Evolutionary conservation across 2,113 vertebrate species (phyloP).

Genomic region (Acrocephalus arundinaceus): DNA sequence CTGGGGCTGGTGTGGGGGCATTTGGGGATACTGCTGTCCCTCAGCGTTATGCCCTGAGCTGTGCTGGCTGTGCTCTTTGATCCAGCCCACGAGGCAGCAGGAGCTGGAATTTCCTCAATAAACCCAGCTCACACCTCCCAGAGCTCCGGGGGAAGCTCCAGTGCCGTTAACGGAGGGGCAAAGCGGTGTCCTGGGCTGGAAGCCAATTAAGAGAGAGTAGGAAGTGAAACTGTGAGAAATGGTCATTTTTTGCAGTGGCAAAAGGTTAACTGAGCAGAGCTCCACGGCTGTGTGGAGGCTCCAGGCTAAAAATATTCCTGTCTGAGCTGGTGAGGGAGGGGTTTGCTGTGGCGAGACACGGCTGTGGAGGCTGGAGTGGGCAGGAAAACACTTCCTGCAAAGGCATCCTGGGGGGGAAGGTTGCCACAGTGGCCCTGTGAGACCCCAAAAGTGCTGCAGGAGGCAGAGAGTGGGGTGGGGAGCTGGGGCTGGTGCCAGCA

Average conservation of each 20-base stretch:
- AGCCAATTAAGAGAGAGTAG: neutral
- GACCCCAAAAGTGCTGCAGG: neutral
- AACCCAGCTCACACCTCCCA: neutral
- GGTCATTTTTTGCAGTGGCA: neutral
- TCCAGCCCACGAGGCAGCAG: neutral
- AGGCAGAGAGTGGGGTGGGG: neutral
- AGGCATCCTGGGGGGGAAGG: rapidly evolving
- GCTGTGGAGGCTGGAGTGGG: rapidly evolving
- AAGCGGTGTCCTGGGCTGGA: neutral
- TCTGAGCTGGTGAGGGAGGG: neutral
- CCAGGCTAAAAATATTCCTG: neutral
- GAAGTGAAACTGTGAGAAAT: neutral
- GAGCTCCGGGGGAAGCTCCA: neutral
- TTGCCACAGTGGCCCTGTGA: neutral
- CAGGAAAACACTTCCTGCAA: neutral
- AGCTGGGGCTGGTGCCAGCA: neutral
- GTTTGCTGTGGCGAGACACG: rapidly evolving
- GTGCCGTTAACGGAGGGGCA: rapidly evolving
- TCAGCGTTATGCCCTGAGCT: rapidly evolving
- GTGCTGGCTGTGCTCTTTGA: neutral
- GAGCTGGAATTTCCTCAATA: neutral
- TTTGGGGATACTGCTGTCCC: neutral
- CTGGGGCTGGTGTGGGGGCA: neutral
- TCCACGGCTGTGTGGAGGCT: neutral
- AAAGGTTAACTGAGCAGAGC: neutral